A percentile compares a stretch with the other conserved stretches of the same genome.
Conservation (phyloP, 2,113 vertebrate genomes). For the Micronycteris hirsuta region DNA sequence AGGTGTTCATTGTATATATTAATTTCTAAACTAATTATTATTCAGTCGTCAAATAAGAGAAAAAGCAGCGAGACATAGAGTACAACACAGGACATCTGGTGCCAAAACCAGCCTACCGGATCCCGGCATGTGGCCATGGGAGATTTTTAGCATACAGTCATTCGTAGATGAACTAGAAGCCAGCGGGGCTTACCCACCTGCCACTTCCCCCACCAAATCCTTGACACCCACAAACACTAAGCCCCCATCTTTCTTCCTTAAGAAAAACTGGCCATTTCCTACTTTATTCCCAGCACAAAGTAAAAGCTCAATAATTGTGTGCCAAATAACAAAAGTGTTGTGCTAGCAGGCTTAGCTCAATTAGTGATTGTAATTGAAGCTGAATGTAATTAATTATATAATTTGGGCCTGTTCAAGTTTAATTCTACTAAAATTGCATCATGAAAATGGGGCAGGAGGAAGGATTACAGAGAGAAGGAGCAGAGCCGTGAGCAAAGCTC, state of each 20-base stretch:
- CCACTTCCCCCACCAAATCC: not conserved
- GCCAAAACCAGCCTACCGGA: not conserved
- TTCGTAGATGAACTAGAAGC: not conserved
- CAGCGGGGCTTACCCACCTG: not conserved
- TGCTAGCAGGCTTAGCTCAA: slow-evolving; percentile 67
- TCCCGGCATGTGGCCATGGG: not conserved
- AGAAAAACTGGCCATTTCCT: slow-evolving; percentile 49
- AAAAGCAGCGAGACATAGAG: not conserved
- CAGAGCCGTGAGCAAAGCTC: not conserved
- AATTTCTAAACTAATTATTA: slow-evolving; percentile 8
- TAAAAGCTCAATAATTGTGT: slow-evolving; percentile 41
- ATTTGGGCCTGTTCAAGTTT: slow-evolving; percentile 67
- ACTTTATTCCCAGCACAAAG: slow-evolving; percentile 49
- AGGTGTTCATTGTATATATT: not conserved
- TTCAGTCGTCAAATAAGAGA: slow-evolving; percentile 1
- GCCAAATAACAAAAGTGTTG: slow-evolving; percentile 60
- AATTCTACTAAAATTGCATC: slow-evolving; percentile 66
- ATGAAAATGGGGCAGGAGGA: slow-evolving; percentile 22
- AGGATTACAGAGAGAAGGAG: not conserved
- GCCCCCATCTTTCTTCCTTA: not conserved
- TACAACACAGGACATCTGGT: not conserved
- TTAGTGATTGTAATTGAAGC: slow-evolving; percentile 66
- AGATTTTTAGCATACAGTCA: not conserved
- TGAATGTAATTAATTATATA: slow-evolving; percentile 72
- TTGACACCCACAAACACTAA: not conserved